These are phyloP conservation scores for Darevskia nairensis DNA, from an alignment of 2,797 vertebrate genomes.

Conservation along the genomic window DNA sequence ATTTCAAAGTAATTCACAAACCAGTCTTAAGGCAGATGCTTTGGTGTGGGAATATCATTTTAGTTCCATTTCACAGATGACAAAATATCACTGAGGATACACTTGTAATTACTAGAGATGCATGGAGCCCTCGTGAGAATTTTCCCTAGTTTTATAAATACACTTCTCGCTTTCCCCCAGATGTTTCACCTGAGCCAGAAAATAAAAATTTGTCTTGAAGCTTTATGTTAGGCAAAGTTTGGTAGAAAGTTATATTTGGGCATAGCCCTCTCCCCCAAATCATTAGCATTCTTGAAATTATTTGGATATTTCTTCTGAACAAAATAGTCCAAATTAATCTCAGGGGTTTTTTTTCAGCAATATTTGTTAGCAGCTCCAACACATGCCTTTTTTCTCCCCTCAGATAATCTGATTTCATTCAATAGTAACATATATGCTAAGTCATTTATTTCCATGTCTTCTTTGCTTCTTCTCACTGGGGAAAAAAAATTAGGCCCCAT, in stretches of 20 bases:
- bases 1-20: background rate
- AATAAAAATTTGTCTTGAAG: background rate
- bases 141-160: background rate
- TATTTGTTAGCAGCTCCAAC: background rate
- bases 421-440: background rate
- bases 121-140: background rate
- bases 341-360: background rate
- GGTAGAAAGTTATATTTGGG: background rate
- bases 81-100: background rate
- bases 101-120: background rate
- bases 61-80: conserved; percentile 14
- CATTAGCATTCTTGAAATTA: background rate
- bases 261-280: background rate
- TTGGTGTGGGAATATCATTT: conserved; percentile 34
- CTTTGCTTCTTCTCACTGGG: background rate
- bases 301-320: background rate
- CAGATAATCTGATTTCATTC: background rate
- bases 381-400: background rate
- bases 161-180: background rate
- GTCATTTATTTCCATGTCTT: background rate
- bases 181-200: background rate
- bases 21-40: conserved; percentile 2
- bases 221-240: background rate
- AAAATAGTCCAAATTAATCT: background rate
- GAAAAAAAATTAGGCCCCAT: no score